Evolutionary conservation across 2,888 invertebrate genomes (phyloP), one percentile per base, ranked within the genome.

Genomic region (Mycalesis mineus): DNA sequence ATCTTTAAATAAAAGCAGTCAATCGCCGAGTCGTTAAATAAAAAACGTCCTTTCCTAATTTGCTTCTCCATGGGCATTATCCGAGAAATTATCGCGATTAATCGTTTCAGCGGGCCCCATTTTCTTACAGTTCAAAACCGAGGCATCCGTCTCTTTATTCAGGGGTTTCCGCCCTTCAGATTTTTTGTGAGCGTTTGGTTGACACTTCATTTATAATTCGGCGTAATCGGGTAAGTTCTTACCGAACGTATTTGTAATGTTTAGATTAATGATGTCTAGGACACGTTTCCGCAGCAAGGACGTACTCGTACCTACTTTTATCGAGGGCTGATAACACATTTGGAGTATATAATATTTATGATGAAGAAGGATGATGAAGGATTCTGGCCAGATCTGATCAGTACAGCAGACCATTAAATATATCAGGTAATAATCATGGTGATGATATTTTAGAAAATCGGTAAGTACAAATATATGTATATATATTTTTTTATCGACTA

Each of bases 171-270:
- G 33, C 77, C 78, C 75, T 82, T 77, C 77, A 77, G 79, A 76
- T 79, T 88, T 88, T 88, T 88, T 88, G 81, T 73, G 68, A 70
- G 73, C 75, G 70, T 78, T 81, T 77, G 68, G 68, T 82, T 87
- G 86, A 85, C 88, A 88, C 82, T 81, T 85, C 88, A 88, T 88
- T 88, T 88, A 88, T 88, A 88, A 87, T 88, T 85, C 84, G 74
- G 81, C 84, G 83, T 87, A 88, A 86, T 84, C 82, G 86, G 73
- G 83, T 82, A 84, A 87, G 84, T 85, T 85, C 84, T 82, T 87
- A 83, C 84, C 76, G 81, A 84, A 84, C 85, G 87, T 87, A 88
- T 87, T 84, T 86, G 82, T 88, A 82, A 88, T 87, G 85, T 83
- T 77, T 83, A 84, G 86, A 88, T 88, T 86, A 86, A 88, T 62